Evolutionary conservation across 2,113 vertebrate genomes (phyloP).

Genomic region (Agapornis roseicollis): DNA sequence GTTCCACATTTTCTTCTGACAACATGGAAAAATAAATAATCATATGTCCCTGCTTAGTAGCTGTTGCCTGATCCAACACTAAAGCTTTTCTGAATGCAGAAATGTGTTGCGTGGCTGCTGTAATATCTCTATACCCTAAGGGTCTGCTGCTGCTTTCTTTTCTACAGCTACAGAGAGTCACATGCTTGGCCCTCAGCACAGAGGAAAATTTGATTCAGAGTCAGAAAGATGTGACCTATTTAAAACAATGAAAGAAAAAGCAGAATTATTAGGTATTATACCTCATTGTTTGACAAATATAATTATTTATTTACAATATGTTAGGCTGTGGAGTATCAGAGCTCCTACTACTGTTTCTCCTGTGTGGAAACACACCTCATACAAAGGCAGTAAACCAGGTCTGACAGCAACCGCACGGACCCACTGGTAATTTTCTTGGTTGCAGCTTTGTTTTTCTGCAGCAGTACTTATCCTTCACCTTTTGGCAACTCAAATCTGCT

Average conservation of each 20-base stretch:
- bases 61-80: conserved; percentile 26
- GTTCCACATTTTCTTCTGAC: conserved; percentile 36
- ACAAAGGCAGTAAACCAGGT: neutral
- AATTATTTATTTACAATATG: neutral
- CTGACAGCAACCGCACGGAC: neutral
- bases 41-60: conserved; percentile 25
- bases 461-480: neutral
- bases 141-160: conserved; percentile 44
- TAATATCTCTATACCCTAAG: conserved; percentile 33
- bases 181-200: conserved; percentile 13
- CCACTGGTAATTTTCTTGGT: neutral
- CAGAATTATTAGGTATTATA: neutral
- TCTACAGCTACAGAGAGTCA: conserved; percentile 2
- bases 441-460: neutral
- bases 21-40: neutral
- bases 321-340: neutral
- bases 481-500: neutral
- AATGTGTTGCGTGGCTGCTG: conserved; percentile 44
- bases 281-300: neutral
- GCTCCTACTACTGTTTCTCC: neutral
- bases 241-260: neutral
- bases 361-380: rapidly evolving
- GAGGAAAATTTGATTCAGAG: neutral
- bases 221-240: conserved; percentile 42
- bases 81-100: conserved; percentile 33